Percentiles rank a stretch among this genome's conserved stretches.
These are phyloP conservation scores for Brachynemurus nebulosus DNA, from an alignment of 2,888 invertebrate species.

Conservation along the genomic window DNA sequence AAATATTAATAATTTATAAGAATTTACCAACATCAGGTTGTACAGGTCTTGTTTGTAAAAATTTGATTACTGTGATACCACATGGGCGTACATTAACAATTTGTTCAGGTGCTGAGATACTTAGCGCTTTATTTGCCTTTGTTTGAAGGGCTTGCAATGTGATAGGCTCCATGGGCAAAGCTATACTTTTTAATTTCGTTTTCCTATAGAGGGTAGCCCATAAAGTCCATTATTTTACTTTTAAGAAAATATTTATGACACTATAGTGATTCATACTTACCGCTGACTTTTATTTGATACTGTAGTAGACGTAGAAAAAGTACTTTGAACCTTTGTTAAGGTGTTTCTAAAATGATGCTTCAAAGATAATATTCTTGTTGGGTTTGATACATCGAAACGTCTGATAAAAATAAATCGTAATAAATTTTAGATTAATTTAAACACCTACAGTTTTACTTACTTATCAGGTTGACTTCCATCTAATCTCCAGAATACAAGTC, in stretches of 20 bases:
- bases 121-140: constrained; percentile 29
- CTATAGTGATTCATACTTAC: too few species aligned
- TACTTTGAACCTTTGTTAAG: too few species aligned
- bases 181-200: constrained; percentile 9
- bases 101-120: constrained; percentile 30
- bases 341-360: too few species aligned
- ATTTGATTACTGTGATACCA: constrained; percentile 51
- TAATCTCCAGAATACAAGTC: constrained; percentile 66
- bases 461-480: constrained; percentile 67
- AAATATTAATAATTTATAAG: neutral
- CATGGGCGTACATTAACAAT: constrained; percentile 35
- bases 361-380: constrained; percentile 25
- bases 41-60: constrained; percentile 45
- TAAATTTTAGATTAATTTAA: too few species aligned
- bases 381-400: constrained; percentile 27
- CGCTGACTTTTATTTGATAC: too few species aligned
- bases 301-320: too few species aligned
- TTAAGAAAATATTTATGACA: too few species aligned
- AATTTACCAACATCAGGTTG: constrained; percentile 30
- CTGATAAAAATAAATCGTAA: constrained; percentile 15
- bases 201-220: too few species aligned
- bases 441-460: constrained; percentile 27
- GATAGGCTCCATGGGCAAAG: constrained; percentile 7
- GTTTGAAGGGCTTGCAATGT: constrained; percentile 2
- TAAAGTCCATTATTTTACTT: too few species aligned